These are phyloP conservation scores for Gasterosteus aculeatus DNA, from an alignment of 2,113 vertebrate species.

Conservation along the genomic window DNA sequence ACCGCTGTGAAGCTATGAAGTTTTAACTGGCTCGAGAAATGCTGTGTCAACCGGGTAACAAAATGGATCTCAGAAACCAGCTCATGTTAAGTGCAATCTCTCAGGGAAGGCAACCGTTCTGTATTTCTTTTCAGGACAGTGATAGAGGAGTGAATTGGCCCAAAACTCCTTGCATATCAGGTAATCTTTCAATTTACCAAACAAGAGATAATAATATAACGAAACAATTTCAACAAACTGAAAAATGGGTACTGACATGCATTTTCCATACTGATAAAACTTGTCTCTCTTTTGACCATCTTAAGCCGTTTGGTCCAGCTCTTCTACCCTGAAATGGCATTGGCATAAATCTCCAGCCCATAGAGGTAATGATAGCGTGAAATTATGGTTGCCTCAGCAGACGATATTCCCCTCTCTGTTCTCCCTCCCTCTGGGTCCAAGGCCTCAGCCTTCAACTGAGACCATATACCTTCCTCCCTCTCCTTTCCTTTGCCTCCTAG, in stretches of 20 bases:
- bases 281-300: slow-evolving; percentile 59
- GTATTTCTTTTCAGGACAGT: slow-evolving; percentile 10
- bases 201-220: slow-evolving; percentile 3
- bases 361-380: slow-evolving; percentile 79
- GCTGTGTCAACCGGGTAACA: slow-evolving; percentile 25
- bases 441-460: slow-evolving; percentile 71
- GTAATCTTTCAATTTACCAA: neutral
- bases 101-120: slow-evolving; percentile 5
- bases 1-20: slow-evolving; percentile 44
- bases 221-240: slow-evolving; percentile 27
- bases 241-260: slow-evolving; percentile 24
- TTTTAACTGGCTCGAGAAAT: slow-evolving; percentile 50
- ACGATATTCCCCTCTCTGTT: slow-evolving; percentile 62
- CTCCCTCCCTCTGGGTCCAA: slow-evolving; percentile 73
- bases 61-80: slow-evolving; percentile 27
- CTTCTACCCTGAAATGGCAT: slow-evolving; percentile 69
- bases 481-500: slow-evolving; percentile 65
- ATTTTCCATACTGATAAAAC: slow-evolving; percentile 20
- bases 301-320: slow-evolving; percentile 69
- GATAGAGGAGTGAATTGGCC: neutral
- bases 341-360: slow-evolving; percentile 75
- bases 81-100: neutral
- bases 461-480: slow-evolving; percentile 60
- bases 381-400: slow-evolving; percentile 78
- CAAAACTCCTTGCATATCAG: neutral